Conservation (phyloP, 2,113 vertebrate species). For the Macrotis lagotis region DNA sequence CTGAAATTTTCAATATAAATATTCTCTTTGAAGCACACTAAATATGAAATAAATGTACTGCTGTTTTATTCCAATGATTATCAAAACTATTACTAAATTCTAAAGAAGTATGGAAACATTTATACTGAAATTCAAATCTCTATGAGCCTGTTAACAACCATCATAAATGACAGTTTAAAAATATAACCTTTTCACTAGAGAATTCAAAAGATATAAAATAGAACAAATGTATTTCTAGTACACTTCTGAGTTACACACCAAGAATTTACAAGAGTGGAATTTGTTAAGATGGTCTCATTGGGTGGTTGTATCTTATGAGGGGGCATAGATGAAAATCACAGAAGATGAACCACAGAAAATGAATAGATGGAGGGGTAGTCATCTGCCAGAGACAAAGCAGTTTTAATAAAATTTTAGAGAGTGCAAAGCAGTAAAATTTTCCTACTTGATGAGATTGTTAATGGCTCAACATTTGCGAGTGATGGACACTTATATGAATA, state of each 20-base stretch:
- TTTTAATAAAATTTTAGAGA: too few relatives aligned
- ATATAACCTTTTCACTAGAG: background rate
- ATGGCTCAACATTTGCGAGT: too few relatives aligned
- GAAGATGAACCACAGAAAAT: too few relatives aligned
- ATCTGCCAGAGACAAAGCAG: too few relatives aligned
- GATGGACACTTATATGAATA: too few relatives aligned
- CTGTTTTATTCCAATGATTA: slow-evolving; percentile 21
- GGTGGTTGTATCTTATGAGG: background rate
- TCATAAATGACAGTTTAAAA: slow-evolving; percentile 18
- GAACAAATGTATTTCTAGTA: background rate
- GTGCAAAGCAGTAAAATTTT: too few relatives aligned
- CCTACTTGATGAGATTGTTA: too few relatives aligned
- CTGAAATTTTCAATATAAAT: slow-evolving; percentile 6
- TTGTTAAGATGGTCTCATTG: background rate
- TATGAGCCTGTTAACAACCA: background rate
- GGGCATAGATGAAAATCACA: background rate
- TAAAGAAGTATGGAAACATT: background rate
- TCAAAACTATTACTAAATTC: background rate
- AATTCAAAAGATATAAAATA: background rate
- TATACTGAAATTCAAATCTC: slow-evolving; percentile 17
- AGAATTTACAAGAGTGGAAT: background rate
- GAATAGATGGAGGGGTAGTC: background rate
- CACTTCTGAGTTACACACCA: slow-evolving; percentile 20
- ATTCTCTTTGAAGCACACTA: slow-evolving; percentile 24
- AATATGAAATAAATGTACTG: background rate